phyloP scores from a whole-genome alignment of 2,888 invertebrate genomes.

The Oxytorus armatus region DNA sequence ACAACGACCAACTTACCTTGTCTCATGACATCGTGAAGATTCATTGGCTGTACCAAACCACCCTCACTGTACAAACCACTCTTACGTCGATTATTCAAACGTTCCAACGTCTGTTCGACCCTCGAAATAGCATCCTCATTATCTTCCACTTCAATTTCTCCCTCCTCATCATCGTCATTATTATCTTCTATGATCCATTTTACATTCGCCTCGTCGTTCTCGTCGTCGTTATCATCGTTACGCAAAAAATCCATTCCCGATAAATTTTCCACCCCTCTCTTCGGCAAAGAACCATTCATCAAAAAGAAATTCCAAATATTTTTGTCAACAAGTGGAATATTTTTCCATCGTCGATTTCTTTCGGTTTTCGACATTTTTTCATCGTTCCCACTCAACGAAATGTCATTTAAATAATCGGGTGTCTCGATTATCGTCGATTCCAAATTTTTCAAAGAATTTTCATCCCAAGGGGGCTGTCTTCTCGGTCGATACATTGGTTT shows the following conservation, averaged over 20 bases:
- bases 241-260: conserved; percentile 53
- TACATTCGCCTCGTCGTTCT: conserved; percentile 11
- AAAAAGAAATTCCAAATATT: conserved; percentile 35
- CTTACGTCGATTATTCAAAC: conserved; percentile 52
- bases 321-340: conserved; percentile 5
- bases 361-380: not conserved
- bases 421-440: conserved; percentile 16
- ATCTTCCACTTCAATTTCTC: conserved; percentile 35
- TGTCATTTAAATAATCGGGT: conserved; percentile 10
- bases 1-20: conserved; percentile 64
- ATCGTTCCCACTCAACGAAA: conserved; percentile 10
- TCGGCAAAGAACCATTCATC: conserved; percentile 6
- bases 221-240: conserved; percentile 11
- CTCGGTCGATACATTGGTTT: conserved; percentile 63
- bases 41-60: conserved; percentile 75
- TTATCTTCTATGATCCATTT: conserved; percentile 12
- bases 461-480: conserved; percentile 57
- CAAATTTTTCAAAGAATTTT: conserved; percentile 11
- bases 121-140: conserved; percentile 31
- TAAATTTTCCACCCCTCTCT: conserved; percentile 7
- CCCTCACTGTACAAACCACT: conserved; percentile 77
- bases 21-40: conserved; percentile 66
- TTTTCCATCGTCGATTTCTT: conserved; percentile 19
- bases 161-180: conserved; percentile 33
- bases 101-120: conserved; percentile 21